Conservation (phyloP, 2,113 vertebrate genomes). For the Choloepus hoffmanni region DNA sequence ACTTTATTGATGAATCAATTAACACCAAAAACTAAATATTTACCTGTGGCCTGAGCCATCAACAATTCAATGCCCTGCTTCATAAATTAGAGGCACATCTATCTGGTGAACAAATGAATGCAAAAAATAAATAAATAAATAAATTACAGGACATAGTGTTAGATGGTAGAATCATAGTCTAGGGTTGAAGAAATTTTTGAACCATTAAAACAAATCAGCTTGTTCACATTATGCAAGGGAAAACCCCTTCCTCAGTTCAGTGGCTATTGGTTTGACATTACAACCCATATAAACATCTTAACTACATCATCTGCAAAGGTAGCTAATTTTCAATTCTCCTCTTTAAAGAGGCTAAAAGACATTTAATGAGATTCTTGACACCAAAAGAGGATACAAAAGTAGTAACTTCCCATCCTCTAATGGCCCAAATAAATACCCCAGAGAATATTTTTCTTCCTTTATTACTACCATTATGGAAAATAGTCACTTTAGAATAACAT, state of each 20-base stretch:
- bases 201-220: slow-evolving; percentile 27
- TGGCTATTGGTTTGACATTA: neutral
- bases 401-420: slow-evolving; percentile 32
- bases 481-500: neutral
- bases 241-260: slow-evolving; percentile 12
- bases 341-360: slow-evolving; percentile 17
- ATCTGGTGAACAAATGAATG: slow-evolving; percentile 7
- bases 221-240: slow-evolving; percentile 7
- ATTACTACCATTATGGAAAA: slow-evolving; percentile 15
- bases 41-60: neutral
- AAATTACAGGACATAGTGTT: neutral
- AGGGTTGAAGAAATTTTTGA: neutral
- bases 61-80: slow-evolving; percentile 38
- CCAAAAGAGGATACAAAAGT: neutral
- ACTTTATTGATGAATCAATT: neutral
- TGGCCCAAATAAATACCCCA: neutral
- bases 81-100: slow-evolving; percentile 5
- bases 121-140: neutral
- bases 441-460: slow-evolving; percentile 11
- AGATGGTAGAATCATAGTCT: neutral
- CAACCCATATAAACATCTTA: slow-evolving; percentile 60
- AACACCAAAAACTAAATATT: slow-evolving; percentile 39
- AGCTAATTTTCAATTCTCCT: slow-evolving; percentile 40
- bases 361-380: slow-evolving; percentile 32
- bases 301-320: slow-evolving; percentile 45